These are phyloP conservation scores for Beroe ovata DNA, from an alignment of 37 sponge, comb jelly and placozoan genomes.

Conservation along the genomic window DNA sequence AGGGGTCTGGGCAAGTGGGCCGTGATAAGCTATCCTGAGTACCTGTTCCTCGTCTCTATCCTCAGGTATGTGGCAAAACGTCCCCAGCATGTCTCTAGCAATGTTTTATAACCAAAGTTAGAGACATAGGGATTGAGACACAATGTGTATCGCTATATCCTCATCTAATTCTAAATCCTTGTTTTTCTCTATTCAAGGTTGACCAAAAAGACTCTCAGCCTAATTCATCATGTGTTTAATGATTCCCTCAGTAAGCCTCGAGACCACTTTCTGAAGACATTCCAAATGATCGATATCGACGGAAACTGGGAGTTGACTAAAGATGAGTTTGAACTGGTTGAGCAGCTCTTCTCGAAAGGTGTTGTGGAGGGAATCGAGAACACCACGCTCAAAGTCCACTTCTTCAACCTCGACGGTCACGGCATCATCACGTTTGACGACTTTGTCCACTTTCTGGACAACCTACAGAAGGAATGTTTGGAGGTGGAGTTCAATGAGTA, in stretches of 20 bases:
- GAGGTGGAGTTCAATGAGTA: conserved; percentile 58
- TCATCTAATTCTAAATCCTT: too few relatives aligned
- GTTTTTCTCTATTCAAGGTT: too few relatives aligned
- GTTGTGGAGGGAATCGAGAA: conserved; percentile 21
- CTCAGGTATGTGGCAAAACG: conserved; percentile 31
- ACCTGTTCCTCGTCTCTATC: conserved; percentile 50
- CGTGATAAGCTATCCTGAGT: conserved; percentile 57
- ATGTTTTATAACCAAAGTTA: too few relatives aligned
- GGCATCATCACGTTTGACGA: conserved; percentile 42
- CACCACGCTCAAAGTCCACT: conserved; percentile 50
- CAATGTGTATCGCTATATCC: too few relatives aligned
- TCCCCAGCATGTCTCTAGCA: too few relatives aligned
- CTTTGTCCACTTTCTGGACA: conserved; percentile 44
- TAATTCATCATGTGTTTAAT: too few relatives aligned
- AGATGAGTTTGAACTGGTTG: conserved; percentile 49
- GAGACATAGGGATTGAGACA: too few relatives aligned
- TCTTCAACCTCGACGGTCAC: conserved; percentile 46
- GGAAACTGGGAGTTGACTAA: conserved; percentile 49
- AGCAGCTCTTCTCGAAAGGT: conserved; percentile 16
- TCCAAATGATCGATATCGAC: conserved; percentile 58
- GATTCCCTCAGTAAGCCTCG: conserved; percentile 31
- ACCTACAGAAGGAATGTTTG: conserved; percentile 44
- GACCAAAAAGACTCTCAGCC: too few relatives aligned
- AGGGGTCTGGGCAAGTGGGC: conserved; percentile 4
- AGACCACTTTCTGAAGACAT: conserved; percentile 56